Base-by-base conservation (phyloP, 2,113 vertebrate species). In the Nesoenas mayeri region DNA sequence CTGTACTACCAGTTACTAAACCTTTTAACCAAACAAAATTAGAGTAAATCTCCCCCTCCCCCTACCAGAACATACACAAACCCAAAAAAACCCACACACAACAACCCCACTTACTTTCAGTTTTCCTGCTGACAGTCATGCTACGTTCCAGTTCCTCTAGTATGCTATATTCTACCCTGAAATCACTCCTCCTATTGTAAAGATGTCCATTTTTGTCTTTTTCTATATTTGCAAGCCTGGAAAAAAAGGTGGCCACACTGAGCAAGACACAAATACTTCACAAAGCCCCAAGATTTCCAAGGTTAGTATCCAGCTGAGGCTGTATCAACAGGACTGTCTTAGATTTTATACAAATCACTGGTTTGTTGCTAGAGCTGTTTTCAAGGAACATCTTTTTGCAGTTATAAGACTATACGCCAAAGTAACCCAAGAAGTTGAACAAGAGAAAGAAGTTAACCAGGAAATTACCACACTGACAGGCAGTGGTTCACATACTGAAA, bases 141-240 rank as follows among this genome's bases (percentile, higher is more conserved):
- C 96, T 96, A 72, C 71, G 97, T 90, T 99, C 98, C 61, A 98
- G 89, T 69, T 99, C 98, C 72, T 99, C 98, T 79, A 99, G 95
- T 28, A 95, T 93, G 91, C 93, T 97, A 57, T 96, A 98, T 62
- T 98, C 97, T 84, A 97, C 96, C 64, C 96, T 97, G 95, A 98
- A 98, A 75, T 96, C 97, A 88, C 94, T 98, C 95, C 96, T 99
- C 91, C 95, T 99, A 72, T 96, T 98, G 95, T 98, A 98, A 87
- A 98, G 95, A 80, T 91, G 95, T 83, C 96, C 81, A n/a, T 70
- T 96, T 95, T 96, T 98, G 81, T 98, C 98, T 97, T 98, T 99
- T 97, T 99, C 98, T 85, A 98, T 92, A 95, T 98, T 98, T 77
- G 97, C 97, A 97, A 99, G 96, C 96, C 99, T 99, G 95, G 42